Percentiles rank a stretch among this genome's conserved stretches.
Evolutionary conservation across 2,888 invertebrate genomes (phyloP).

Genomic region (Campaea margaritaria): DNA sequence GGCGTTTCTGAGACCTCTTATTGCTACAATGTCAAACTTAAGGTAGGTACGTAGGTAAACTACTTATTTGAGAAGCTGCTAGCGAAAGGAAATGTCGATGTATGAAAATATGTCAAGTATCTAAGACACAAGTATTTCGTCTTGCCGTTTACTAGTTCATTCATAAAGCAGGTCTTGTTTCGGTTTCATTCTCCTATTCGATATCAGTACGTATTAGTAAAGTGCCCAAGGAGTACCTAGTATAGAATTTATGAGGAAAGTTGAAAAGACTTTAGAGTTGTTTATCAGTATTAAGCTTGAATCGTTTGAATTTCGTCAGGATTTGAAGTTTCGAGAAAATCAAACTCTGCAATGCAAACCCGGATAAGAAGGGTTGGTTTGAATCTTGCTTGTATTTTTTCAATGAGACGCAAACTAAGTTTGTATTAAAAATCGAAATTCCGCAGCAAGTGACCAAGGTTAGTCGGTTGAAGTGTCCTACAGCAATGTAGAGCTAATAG

Average conservation of each 20-base stretch:
- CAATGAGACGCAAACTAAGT: background rate
- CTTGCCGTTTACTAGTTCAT: background rate
- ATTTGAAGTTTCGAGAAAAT: too few species aligned
- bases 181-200: background rate
- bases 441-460: too few species aligned
- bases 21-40: slow-evolving; percentile 23
- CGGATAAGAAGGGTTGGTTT: too few species aligned
- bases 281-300: too few species aligned
- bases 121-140: slow-evolving; percentile 3
- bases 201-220: background rate
- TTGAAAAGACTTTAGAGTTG: too few species aligned
- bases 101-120: slow-evolving; percentile 11
- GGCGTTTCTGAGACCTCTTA: slow-evolving; percentile 29
- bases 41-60: slow-evolving; percentile 4
- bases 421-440: background rate
- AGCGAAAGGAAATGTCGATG: slow-evolving; percentile 24
- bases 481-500: too few species aligned
- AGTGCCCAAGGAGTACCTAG: background rate
- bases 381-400: background rate
- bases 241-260: too few species aligned
- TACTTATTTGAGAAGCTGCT: slow-evolving; percentile 27
- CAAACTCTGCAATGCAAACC: too few species aligned
- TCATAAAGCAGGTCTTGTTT: background rate
- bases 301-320: too few species aligned
- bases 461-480: too few species aligned